A percentile compares a stretch with the other conserved stretches of the same genome.
Evolutionary conservation across 1,140 invertebrate species (phyloP).

Genomic region (Leptonema lineaticorne): DNA sequence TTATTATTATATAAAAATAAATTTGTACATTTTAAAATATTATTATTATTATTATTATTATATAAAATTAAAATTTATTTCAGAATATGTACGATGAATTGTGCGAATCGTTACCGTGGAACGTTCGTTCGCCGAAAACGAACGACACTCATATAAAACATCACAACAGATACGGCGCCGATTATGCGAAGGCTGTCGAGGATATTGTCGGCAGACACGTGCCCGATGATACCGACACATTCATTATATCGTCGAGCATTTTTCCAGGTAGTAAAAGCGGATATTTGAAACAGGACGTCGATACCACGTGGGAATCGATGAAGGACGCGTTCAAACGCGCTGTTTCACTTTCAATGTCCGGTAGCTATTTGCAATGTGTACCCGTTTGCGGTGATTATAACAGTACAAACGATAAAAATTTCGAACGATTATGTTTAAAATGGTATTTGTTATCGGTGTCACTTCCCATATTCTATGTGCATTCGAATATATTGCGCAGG

Average conservation of each 20-base stretch:
- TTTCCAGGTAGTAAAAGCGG: conserved; percentile 12
- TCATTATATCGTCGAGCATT: conserved; percentile 30
- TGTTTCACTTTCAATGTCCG: conserved; percentile 43
- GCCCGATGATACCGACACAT: not conserved
- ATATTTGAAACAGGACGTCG: conserved; percentile 40
- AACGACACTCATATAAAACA: conserved; percentile 19
- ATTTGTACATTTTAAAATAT: not conserved
- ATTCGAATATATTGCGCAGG: conserved; percentile 39
- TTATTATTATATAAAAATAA: not conserved
- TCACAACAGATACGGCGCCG: conserved; percentile 34
- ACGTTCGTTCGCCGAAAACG: not conserved
- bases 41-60: too few species aligned
- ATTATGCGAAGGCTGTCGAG: conserved; percentile 26
- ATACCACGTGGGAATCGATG: conserved; percentile 40
- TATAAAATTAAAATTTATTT: conserved; percentile 11
- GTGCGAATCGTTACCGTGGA: conserved; percentile 38
- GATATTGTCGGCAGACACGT: not conserved
- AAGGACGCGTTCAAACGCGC: conserved; percentile 44
- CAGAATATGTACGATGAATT: conserved; percentile 33
- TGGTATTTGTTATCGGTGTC: conserved; percentile 47
- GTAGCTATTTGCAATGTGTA: conserved; percentile 41
- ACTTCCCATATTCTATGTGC: conserved; percentile 46
- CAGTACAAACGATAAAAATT: not conserved
- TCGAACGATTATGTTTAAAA: conserved; percentile 42
- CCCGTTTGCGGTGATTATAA: conserved; percentile 34